Evolutionary conservation across 2,888 invertebrate species (phyloP).

Genomic region (Drosophila picticornis): DNA sequence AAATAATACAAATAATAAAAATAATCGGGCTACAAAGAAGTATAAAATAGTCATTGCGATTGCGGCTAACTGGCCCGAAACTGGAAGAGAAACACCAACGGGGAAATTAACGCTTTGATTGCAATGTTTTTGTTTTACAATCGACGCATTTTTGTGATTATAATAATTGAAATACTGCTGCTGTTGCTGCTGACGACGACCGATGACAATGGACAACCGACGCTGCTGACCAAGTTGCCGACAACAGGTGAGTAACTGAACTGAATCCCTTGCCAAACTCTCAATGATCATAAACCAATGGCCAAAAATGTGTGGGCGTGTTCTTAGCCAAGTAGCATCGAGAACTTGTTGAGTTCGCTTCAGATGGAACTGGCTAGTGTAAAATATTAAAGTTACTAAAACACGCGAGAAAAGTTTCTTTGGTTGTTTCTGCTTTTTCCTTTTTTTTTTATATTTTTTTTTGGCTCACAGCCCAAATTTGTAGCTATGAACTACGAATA

Average conservation of each 20-base stretch:
- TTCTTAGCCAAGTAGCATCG: conserved; percentile 40
- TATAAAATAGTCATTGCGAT: conserved; percentile 32
- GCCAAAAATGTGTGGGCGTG: conserved; percentile 62
- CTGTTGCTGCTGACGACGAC: conserved; percentile 76
- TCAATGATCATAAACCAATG: conserved; percentile 73
- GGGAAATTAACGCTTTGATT: conserved; percentile 85
- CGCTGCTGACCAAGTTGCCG: conserved; percentile 70
- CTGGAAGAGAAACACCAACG: conserved; percentile 36
- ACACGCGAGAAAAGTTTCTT: conserved; percentile 74
- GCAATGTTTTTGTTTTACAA: conserved; percentile 90
- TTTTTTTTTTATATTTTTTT: conserved; percentile 4
- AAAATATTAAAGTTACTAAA: conserved; percentile 75
- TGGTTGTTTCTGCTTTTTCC: neutral
- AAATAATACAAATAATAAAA: neutral
- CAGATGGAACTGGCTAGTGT: conserved; percentile 66
- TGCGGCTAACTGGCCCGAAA: conserved; percentile 27
- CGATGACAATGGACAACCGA: conserved; percentile 77
- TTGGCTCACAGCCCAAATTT: conserved; percentile 42
- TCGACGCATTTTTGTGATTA: conserved; percentile 88
- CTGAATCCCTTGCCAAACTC: conserved; percentile 33
- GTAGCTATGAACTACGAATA: conserved; percentile 1
- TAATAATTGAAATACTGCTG: conserved; percentile 85
- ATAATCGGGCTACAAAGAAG: neutral
- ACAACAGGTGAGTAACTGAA: conserved; percentile 79
- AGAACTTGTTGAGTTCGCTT: conserved; percentile 66